Evolutionary conservation across 2,888 invertebrate species (phyloP).

Genomic region (Argyresthia goedartella): DNA sequence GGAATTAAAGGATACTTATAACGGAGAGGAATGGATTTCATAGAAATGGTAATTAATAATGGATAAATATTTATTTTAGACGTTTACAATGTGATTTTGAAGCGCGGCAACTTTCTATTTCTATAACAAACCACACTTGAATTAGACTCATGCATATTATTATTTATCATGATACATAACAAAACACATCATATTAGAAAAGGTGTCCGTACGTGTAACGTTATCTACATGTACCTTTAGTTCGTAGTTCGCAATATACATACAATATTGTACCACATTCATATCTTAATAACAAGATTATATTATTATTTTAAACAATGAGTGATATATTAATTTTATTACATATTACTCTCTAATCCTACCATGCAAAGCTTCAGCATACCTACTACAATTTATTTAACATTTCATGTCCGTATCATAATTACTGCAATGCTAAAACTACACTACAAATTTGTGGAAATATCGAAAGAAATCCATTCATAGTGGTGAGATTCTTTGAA

Average conservation of each 20-base stretch:
- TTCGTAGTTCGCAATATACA: conserved; percentile 51
- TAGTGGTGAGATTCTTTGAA: conserved; percentile 29
- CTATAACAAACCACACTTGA: conserved; percentile 46
- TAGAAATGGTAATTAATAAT: conserved; percentile 20
- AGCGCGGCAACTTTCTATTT: conserved; percentile 44
- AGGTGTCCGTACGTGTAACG: conserved; percentile 31
- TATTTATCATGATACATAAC: conserved; percentile 37
- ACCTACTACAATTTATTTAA: conserved; percentile 34
- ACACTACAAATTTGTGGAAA: neutral
- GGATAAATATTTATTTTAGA: conserved; percentile 67
- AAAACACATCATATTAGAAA: conserved; percentile 32
- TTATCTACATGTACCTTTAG: conserved; percentile 37
- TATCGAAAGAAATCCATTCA: conserved; percentile 18
- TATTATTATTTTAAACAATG: conserved; percentile 35
- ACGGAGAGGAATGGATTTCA: neutral
- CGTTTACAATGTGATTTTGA: conserved; percentile 57
- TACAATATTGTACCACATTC: conserved; percentile 40
- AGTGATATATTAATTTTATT: conserved; percentile 46
- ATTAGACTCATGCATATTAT: conserved; percentile 25
- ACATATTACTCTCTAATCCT: conserved; percentile 40
- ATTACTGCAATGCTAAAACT: conserved; percentile 18
- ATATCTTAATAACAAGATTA: conserved; percentile 38
- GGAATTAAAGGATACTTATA: too few species aligned
- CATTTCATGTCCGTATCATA: conserved; percentile 46
- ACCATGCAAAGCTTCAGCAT: conserved; percentile 59